These are phyloP conservation scores for Etheostoma nigrum DNA, from an alignment of 2,797 vertebrate genomes.

Conservation along the genomic window DNA sequence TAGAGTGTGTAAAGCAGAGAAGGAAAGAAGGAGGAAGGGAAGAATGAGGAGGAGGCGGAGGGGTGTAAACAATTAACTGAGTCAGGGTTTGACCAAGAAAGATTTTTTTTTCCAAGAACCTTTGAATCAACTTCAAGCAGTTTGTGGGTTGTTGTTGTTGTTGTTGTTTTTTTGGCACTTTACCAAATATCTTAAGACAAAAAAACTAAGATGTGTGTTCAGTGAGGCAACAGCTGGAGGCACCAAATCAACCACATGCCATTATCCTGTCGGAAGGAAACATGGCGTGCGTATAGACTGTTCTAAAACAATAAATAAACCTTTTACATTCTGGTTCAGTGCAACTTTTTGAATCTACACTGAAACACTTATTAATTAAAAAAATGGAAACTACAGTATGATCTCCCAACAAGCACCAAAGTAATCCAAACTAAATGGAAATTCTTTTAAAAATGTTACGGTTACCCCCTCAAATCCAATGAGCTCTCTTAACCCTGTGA, in stretches of 20 bases:
- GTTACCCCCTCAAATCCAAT: no score
- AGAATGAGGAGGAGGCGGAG: constrained; percentile 3
- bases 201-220: constrained; percentile 10
- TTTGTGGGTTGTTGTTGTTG: not conserved
- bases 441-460: not conserved
- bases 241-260: constrained; percentile 36
- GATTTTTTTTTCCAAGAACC: constrained; percentile 3
- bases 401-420: not conserved
- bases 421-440: not conserved
- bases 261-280: constrained; percentile 28
- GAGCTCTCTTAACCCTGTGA: not conserved
- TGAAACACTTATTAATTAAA: no score
- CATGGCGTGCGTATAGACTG: not conserved
- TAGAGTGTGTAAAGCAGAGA: constrained; percentile 30
- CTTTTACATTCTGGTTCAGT: no score
- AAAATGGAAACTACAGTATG: not conserved
- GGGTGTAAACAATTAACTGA: constrained; percentile 65
- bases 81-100: constrained; percentile 56
- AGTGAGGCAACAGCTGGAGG: constrained; percentile 60
- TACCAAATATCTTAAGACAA: constrained; percentile 29
- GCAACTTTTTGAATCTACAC: no score
- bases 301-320: no score
- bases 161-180: constrained; percentile 18
- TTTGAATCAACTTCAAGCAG: constrained; percentile 31
- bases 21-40: not conserved